A percentile compares a stretch with the other conserved stretches of the same genome.
Evolutionary conservation across 2,113 vertebrate species (phyloP).

Genomic region (Chaetorhynchus papuensis): DNA sequence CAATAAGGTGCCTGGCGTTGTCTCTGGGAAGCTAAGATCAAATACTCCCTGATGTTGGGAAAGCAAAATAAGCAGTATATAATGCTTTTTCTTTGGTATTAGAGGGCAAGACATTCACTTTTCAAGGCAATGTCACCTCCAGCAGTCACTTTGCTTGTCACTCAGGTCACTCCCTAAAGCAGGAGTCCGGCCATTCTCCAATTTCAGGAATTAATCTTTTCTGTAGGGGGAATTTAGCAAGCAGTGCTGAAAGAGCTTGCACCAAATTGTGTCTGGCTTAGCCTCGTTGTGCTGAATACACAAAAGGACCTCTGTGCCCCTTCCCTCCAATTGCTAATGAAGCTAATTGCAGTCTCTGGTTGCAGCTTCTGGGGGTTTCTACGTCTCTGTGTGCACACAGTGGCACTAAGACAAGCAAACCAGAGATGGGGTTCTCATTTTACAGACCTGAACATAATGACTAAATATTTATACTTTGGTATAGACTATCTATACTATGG

Average conservation of each 20-base stretch:
- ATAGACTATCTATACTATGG: neutral
- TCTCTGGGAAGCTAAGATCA: neutral
- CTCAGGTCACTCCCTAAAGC: neutral
- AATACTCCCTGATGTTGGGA: neutral
- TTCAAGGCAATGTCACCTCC: conserved; percentile 11
- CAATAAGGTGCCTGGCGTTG: neutral
- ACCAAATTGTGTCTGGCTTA: neutral
- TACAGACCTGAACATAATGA: neutral
- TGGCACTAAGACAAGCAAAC: neutral
- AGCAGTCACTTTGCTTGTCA: neutral
- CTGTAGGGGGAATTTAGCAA: neutral
- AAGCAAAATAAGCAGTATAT: neutral
- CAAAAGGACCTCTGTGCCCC: neutral
- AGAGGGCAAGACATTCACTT: neutral
- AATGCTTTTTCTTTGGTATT: neutral
- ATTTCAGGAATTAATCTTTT: conserved; percentile 9
- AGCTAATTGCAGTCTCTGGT: neutral
- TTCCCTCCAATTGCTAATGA: neutral
- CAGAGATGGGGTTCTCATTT: neutral
- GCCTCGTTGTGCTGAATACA: neutral
- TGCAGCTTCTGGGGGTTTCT: neutral
- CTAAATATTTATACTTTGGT: neutral
- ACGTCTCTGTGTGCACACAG: fast-evolving
- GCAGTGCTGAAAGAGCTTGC: neutral
- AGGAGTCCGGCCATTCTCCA: neutral